phyloP scores from a whole-genome alignment of 2,888 invertebrate species.

The Vesta saturnalis region DNA sequence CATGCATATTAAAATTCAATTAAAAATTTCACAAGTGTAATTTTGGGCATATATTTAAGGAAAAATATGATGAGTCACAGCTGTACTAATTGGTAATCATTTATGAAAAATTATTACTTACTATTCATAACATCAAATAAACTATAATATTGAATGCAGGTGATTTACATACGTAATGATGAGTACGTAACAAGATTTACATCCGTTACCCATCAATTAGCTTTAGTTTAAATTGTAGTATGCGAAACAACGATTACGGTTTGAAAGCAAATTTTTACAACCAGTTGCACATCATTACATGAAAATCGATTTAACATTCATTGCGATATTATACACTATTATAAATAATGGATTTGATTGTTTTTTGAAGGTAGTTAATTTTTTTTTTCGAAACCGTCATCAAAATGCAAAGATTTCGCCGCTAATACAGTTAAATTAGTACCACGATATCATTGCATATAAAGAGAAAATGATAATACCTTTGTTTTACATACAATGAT shows the following conservation, averaged over 20 bases:
- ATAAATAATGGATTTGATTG: neutral
- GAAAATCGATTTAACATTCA: neutral
- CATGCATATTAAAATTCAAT: neutral
- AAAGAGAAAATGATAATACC: no score
- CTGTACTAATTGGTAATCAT: neutral
- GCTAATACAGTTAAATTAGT: no score
- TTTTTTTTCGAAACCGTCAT: no score
- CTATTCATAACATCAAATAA: neutral
- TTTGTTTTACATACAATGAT: no score
- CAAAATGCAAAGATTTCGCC: no score
- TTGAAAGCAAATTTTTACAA: constrained; percentile 9
- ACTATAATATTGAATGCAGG: neutral
- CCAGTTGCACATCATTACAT: neutral
- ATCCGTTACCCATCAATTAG: constrained; percentile 1
- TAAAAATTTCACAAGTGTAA: neutral
- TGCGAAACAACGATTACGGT: neutral
- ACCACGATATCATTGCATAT: no score
- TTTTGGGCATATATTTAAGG: neutral
- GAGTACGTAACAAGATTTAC: neutral
- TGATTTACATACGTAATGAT: neutral
- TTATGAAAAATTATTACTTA: neutral
- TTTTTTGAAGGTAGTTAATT: no score
- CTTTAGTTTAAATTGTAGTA: neutral
- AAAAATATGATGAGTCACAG: neutral
- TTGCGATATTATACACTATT: neutral